These are phyloP conservation scores for Phainopepla nitens DNA, from an alignment of 2,113 vertebrate genomes.

Conservation along the genomic window DNA sequence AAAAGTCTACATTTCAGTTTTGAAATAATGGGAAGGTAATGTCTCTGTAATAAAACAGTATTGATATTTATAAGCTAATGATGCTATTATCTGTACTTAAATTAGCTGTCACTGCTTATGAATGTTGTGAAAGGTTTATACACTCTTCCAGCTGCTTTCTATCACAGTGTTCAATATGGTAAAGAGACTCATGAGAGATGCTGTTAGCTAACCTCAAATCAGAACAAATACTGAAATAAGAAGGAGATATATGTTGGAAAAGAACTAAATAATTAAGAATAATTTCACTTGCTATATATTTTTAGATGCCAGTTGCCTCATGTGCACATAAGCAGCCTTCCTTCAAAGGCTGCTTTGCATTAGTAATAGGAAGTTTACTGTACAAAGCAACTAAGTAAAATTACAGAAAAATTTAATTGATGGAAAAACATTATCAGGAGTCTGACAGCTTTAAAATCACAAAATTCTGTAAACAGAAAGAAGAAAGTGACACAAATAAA, in stretches of 20 bases:
- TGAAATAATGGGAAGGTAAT: not conserved
- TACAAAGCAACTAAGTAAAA: not conserved
- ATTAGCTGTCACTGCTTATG: not conserved
- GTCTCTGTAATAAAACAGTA: not conserved
- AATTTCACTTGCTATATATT: not conserved
- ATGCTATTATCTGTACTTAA: not conserved
- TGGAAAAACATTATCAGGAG: not conserved
- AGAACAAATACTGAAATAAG: not conserved
- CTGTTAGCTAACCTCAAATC: not conserved
- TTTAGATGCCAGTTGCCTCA: not conserved
- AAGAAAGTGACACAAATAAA: not conserved
- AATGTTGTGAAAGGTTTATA: not conserved
- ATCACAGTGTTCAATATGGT: not conserved
- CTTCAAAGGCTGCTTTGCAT: not conserved
- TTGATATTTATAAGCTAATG: not conserved
- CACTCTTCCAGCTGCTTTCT: not conserved
- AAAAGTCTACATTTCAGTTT: not conserved
- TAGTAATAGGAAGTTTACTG: not conserved
- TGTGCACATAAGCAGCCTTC: not conserved
- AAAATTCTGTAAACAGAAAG: not conserved
- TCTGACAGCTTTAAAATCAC: not conserved
- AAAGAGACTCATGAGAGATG: not conserved
- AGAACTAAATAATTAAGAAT: not conserved
- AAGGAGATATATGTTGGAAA: not conserved
- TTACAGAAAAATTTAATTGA: not conserved